A percentile compares a stretch with the other conserved stretches of the same genome.
Evolutionary conservation across 2,797 vertebrate genomes (phyloP).

Genomic region (Falco naumanni): DNA sequence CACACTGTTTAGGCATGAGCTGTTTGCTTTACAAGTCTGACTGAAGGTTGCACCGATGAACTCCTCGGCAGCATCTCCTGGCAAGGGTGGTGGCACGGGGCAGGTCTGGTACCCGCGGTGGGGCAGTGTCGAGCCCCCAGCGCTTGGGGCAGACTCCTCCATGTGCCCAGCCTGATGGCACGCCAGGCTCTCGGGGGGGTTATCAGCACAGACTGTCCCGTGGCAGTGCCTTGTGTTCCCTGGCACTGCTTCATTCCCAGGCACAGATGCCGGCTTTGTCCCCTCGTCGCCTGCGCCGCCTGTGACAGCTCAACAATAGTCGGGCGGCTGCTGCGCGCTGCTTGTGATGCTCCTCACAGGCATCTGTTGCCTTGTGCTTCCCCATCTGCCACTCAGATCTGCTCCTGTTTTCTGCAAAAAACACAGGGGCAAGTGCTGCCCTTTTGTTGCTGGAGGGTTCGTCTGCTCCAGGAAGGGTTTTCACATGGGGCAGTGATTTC

Average conservation of each 20-base stretch:
- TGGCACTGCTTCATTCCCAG: background rate
- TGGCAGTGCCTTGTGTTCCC: background rate
- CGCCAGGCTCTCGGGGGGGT: fast-evolving
- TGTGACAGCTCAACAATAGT: background rate
- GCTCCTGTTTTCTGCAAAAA: background rate
- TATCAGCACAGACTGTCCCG: background rate
- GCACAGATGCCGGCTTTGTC: background rate
- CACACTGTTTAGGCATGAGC: fast-evolving
- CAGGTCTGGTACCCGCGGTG: fast-evolving
- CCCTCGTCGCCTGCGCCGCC: background rate
- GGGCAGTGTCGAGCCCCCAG: background rate
- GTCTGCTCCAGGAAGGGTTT: background rate
- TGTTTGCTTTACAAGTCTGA: background rate
- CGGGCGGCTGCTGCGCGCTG: fast-evolving
- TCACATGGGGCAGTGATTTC: background rate
- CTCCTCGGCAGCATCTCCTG: background rate
- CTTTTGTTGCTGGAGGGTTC: background rate
- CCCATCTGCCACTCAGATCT: background rate
- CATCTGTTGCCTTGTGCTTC: background rate
- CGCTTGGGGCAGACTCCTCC: background rate
- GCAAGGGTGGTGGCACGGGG: fast-evolving
- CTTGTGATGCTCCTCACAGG: background rate
- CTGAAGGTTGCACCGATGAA: background rate
- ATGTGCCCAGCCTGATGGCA: background rate
- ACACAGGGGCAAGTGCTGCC: background rate